Evolutionary conservation across 2,888 invertebrate species (phyloP).

Genomic region (Lasioglossum malachurum): DNA sequence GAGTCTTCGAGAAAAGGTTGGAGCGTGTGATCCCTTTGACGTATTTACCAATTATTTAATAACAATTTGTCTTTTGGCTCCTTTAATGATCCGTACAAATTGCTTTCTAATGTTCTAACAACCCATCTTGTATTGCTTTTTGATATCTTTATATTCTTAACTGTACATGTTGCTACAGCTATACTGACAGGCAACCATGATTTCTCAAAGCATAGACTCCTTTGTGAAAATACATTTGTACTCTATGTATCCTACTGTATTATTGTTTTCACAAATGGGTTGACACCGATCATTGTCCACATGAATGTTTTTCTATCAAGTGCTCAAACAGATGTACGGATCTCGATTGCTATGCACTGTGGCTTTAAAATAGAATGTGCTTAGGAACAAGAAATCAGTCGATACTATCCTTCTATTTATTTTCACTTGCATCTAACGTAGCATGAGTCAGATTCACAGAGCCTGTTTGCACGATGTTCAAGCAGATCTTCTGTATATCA

Average conservation of each 20-base stretch:
- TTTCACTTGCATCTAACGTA: constrained; percentile 73
- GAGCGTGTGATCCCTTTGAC: constrained; percentile 82
- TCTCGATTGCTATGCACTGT: constrained; percentile 74
- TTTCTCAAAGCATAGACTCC: constrained; percentile 44
- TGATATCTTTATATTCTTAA: constrained; percentile 69
- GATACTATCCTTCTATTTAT: constrained; percentile 53
- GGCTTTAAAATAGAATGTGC: constrained; percentile 76
- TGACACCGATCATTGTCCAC: constrained; percentile 45
- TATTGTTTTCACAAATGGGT: constrained; percentile 60
- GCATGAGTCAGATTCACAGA: constrained; percentile 77
- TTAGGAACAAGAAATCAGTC: constrained; percentile 64
- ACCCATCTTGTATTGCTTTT: constrained; percentile 77
- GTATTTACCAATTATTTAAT: constrained; percentile 81
- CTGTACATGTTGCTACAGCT: constrained; percentile 58
- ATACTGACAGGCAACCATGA: constrained; percentile 64
- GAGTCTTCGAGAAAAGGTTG: constrained; percentile 84
- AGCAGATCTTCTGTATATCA: constrained; percentile 38
- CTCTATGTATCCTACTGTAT: background rate
- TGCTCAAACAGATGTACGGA: constrained; percentile 70
- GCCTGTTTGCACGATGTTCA: constrained; percentile 78
- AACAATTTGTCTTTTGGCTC: constrained; percentile 80
- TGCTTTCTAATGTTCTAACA: constrained; percentile 83
- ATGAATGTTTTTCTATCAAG: constrained; percentile 59
- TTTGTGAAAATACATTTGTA: constrained; percentile 56
- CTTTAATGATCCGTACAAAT: constrained; percentile 81